Base-by-base conservation (phyloP, 2,797 vertebrate genomes). In the Diglossa cyanea region DNA sequence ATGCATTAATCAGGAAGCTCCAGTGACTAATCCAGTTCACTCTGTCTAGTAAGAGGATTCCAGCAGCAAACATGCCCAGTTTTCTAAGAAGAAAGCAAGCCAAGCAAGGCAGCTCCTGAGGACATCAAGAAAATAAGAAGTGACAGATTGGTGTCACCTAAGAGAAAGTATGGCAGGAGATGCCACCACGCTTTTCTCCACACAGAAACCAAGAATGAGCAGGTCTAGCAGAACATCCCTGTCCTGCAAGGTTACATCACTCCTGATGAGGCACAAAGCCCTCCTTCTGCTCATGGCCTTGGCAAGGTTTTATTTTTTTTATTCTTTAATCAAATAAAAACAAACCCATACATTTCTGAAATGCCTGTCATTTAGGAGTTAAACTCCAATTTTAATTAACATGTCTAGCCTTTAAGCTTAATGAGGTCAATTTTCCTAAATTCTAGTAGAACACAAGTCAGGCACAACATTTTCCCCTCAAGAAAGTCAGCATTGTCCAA, bases 41-140 rank as follows among this genome's bases (percentile, higher is more conserved):
- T 95, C 93, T 83, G 91, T 90, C 74, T 73, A 88, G 67, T 94
- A 97, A 97, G 93, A 97, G 95, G 96, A 97, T 93, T 97, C 91
- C 78, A 85, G 83, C 65, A 93, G 95, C 78, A 94, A 96, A 94
- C 86, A 85, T 47, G 74, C 81, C 84, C 44, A 82, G 94, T 95
- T 97, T 97, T 96, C 91, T 91, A 85, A 90, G 93, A 95, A 94
- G 75, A 88, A 91, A 93, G 92, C 72, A 81, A 95, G 86, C 58
- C 45, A 88, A 85, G 93, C 90, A 94, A 94, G 87, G 77, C 50
- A 76, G 86, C 61, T 86, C 86, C 53, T 65, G 74, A 97, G 78
- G 67, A 82, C 58, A 84, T 87, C 44, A 94, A 60, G 51, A 73
- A 94, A 97, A 97, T 70, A 66, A 51, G 58, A 93, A 89, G 72